Conservation (phyloP, 2,888 invertebrate species). For the Andricus quercusramuli region DNA sequence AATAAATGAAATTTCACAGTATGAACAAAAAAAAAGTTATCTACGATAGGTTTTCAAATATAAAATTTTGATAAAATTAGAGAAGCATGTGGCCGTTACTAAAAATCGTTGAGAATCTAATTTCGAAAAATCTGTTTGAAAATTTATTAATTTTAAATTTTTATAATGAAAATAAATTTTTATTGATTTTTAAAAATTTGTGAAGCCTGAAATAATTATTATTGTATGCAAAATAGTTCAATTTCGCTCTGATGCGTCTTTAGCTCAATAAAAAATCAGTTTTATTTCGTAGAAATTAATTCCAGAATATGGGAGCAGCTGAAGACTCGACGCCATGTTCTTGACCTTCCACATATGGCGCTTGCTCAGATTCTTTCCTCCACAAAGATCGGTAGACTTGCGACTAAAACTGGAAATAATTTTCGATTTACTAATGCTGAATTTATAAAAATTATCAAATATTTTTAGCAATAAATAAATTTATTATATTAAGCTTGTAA, state of each 20-base stretch:
- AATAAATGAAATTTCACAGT: no score
- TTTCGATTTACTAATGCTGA: neutral
- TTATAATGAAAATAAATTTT: no score
- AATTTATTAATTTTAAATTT: no score
- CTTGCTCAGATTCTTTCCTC: neutral
- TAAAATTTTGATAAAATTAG: no score
- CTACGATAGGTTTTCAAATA: no score
- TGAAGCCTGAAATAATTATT: neutral
- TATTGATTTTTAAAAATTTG: no score
- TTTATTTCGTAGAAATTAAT: neutral
- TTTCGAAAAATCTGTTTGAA: no score
- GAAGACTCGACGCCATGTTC: conserved; percentile 22
- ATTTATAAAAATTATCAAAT: neutral
- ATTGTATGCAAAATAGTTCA: neutral
- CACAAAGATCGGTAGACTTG: neutral
- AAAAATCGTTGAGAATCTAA: no score
- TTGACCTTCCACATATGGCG: conserved; percentile 38
- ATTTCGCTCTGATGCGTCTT: no score
- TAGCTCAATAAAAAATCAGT: neutral
- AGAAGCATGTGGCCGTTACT: no score
- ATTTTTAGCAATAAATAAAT: neutral
- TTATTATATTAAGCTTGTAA: neutral
- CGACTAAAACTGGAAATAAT: neutral
- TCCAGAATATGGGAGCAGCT: conserved; percentile 15
- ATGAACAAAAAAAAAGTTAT: no score